A percentile compares a stretch with the other conserved stretches of the same genome.
phyloP scores from a whole-genome alignment of 2,888 invertebrate species.

The Temnothorax rugatulus region DNA sequence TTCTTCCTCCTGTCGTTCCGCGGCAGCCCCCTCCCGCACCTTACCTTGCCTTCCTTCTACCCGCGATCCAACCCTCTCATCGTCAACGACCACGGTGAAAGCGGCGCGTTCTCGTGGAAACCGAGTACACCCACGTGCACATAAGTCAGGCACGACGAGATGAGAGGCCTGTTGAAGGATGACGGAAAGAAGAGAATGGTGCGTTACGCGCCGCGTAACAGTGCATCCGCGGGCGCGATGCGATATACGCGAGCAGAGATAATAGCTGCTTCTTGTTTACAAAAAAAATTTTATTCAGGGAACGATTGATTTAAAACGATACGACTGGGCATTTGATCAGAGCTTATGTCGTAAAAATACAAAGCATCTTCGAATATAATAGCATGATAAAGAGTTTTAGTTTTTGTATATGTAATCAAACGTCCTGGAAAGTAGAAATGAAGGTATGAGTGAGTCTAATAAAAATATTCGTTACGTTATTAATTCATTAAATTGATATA shows the following conservation, averaged over 20 bases:
- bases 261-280: background rate
- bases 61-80: slow-evolving; percentile 52
- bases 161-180: slow-evolving; percentile 47
- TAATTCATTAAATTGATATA: background rate
- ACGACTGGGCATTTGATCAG: background rate
- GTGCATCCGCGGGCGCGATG: slow-evolving; percentile 11
- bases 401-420: background rate
- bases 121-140: slow-evolving; percentile 59
- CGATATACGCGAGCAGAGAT: background rate
- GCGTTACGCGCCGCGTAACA: slow-evolving; percentile 39
- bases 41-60: slow-evolving; percentile 5
- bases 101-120: slow-evolving; percentile 59
- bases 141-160: slow-evolving; percentile 51
- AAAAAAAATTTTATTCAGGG: background rate
- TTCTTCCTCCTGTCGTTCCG: slow-evolving; percentile 46
- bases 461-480: background rate
- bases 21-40: slow-evolving; percentile 30
- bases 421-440: background rate
- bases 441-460: background rate
- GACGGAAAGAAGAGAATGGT: slow-evolving; percentile 26
- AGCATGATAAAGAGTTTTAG: background rate
- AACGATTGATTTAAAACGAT: background rate
- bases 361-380: background rate
- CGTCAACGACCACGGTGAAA: slow-evolving; percentile 63
- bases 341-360: background rate